Percentiles rank a stretch among this genome's conserved stretches.
These are phyloP conservation scores for Pristionchus fissidentatus DNA, from an alignment of 2,888 invertebrate genomes.

Conservation along the genomic window DNA sequence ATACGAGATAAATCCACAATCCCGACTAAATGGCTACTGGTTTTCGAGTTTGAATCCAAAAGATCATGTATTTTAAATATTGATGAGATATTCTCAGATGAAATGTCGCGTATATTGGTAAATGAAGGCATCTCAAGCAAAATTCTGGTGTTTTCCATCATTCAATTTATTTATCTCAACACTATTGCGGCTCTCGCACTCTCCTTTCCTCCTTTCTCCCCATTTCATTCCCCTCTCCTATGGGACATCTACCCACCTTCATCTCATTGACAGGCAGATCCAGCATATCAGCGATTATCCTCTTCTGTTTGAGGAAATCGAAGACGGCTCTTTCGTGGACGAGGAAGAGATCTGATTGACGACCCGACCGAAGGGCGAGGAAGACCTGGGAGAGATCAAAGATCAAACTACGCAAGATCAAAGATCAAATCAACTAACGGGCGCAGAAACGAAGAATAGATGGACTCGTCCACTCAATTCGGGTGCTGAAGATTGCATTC, in stretches of 20 bases:
- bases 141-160: no score
- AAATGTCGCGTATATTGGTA: no score
- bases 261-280: conserved; percentile 54
- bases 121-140: no score
- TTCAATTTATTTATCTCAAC: no score
- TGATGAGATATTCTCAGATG: no score
- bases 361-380: conserved; percentile 59
- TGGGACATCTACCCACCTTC: background rate
- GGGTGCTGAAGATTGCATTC: conserved; percentile 57
- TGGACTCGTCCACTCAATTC: conserved; percentile 63
- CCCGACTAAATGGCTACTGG: no score
- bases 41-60: no score
- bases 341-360: conserved; percentile 55
- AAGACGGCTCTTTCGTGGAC: conserved; percentile 66
- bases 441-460: conserved; percentile 65
- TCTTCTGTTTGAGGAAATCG: conserved; percentile 64
- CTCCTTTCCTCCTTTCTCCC: background rate
- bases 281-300: conserved; percentile 65
- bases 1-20: background rate
- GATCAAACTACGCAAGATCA: background rate
- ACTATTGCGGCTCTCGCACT: background rate
- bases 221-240: background rate
- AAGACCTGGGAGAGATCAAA: conserved; percentile 49
- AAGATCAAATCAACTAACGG: conserved; percentile 50
- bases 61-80: no score